Percentiles rank a stretch among this genome's conserved stretches.
These are phyloP conservation scores for Chlorodrepanis virens DNA, from an alignment of 2,113 vertebrate species.

Conservation along the genomic window DNA sequence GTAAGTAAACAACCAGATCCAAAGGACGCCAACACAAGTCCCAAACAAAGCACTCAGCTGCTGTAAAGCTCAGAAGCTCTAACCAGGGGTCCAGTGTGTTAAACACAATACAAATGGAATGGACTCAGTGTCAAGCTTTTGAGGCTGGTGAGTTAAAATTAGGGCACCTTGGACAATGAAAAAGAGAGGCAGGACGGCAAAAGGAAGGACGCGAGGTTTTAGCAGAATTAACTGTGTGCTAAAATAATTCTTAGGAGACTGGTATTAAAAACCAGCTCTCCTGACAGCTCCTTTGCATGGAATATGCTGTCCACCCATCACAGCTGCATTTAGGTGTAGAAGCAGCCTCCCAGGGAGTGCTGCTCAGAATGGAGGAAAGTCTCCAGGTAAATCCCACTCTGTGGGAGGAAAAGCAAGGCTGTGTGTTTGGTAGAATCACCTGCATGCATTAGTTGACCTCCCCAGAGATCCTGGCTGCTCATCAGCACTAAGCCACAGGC, in stretches of 20 bases:
- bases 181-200: not conserved
- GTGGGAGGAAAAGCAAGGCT: not conserved
- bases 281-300: not conserved
- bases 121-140: not conserved
- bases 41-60: not conserved
- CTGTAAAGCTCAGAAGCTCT: not conserved
- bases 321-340: not conserved
- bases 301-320: not conserved
- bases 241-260: not conserved
- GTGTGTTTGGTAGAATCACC: not conserved
- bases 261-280: not conserved
- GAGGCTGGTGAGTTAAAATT: not conserved
- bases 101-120: rapidly evolving
- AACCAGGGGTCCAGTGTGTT: not conserved
- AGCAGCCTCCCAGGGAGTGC: not conserved
- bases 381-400: not conserved
- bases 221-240: not conserved
- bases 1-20: not conserved
- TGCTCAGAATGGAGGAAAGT: not conserved
- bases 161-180: not conserved
- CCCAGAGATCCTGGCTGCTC: not conserved
- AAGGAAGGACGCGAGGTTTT: not conserved
- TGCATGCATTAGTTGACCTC: not conserved
- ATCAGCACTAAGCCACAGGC: not conserved
- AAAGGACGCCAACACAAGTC: not conserved